A percentile compares a stretch with the other conserved stretches of the same genome.
Evolutionary conservation across 2,888 invertebrate genomes (phyloP).

Genomic region (Gastrophysa polygoni): DNA sequence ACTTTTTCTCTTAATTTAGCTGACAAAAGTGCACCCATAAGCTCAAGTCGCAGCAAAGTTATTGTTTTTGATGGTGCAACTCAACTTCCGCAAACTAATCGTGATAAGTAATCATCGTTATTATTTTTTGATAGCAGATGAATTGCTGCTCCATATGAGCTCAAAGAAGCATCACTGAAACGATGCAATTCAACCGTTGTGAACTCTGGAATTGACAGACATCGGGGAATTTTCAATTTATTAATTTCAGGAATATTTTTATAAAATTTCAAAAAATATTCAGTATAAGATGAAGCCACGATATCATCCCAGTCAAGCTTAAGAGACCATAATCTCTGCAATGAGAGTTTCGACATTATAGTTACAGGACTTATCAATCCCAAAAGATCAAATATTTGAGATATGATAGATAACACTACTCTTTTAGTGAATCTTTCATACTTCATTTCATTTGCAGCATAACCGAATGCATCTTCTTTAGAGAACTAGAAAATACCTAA

Average conservation of each 20-base stretch:
- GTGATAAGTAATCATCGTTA: neutral
- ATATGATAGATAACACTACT: conserved; percentile 27
- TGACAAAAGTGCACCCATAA: conserved; percentile 30
- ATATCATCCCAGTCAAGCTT: conserved; percentile 38
- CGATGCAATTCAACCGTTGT: conserved; percentile 35
- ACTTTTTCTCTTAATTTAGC: neutral
- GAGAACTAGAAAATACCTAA: conserved; percentile 29
- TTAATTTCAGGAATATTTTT: conserved; percentile 27
- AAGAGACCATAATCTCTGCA: conserved; percentile 36
- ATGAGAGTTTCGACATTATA: conserved; percentile 34
- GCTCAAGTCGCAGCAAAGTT: conserved; percentile 34
- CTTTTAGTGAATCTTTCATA: conserved; percentile 22
- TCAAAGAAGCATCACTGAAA: conserved; percentile 37
- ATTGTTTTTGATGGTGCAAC: conserved; percentile 36
- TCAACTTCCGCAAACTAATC: conserved; percentile 34
- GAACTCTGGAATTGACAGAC: neutral
- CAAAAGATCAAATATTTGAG: conserved; percentile 39
- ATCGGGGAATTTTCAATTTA: conserved; percentile 25
- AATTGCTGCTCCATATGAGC: conserved; percentile 36
- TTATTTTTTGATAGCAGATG: conserved; percentile 25
- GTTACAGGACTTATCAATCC: conserved; percentile 34
- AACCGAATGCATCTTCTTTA: conserved; percentile 20
- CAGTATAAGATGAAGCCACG: conserved; percentile 14
- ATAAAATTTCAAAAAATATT: conserved; percentile 18
- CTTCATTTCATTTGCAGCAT: conserved; percentile 8